Base-by-base conservation (phyloP, 64 coral and sea anemone species). In the Orbicella faveolata region DNA sequence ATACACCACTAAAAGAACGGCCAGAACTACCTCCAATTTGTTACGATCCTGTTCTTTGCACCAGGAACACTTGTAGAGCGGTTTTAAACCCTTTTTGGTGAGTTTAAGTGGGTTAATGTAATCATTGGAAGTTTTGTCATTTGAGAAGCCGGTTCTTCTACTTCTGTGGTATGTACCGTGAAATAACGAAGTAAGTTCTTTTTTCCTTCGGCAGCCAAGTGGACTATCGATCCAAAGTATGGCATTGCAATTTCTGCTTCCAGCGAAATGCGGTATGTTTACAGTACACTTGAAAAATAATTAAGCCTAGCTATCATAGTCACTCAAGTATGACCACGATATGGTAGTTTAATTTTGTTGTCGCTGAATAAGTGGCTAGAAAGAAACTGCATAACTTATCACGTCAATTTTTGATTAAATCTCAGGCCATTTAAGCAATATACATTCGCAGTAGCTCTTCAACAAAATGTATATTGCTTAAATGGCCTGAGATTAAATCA, bases 171-270 rank as follows among this genome's bases (percentile, higher is more conserved):
- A 54, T 64, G 63, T 75, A 73, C 34, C 61, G n/a, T 74, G 21
- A 59, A 0, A 59, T 69, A 9, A 52, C 68, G 30, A 15, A 16
- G 34, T 51, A 20, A 59, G n/a, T 69, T 37, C 21, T 68, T 23
- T 53, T 87, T 81, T 86, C 65, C 73, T 18, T 73, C 36, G 21
- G 19, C 76, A 99, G 97, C 77, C 97, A 99, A 95, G 97, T 99
- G 63, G 97, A 99, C 63, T 99, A 99, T 68, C 90, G 97, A 95
- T 95, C 97, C 16, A 99, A 99, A 96, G 90, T 99, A 0, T 99
- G 97, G 97, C 97, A 99, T 25, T 99, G 97, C 83, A 99, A 99
- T 88, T 99, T 99, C 75, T 99, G 97, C 69, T 99, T 99, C 65
- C 97, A 99, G 65, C 90, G 97, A 88, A 99, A 99, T 93, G 97